Evolutionary conservation across 1,140 invertebrate species (phyloP).

Genomic region (Heterodera schachtii): DNA sequence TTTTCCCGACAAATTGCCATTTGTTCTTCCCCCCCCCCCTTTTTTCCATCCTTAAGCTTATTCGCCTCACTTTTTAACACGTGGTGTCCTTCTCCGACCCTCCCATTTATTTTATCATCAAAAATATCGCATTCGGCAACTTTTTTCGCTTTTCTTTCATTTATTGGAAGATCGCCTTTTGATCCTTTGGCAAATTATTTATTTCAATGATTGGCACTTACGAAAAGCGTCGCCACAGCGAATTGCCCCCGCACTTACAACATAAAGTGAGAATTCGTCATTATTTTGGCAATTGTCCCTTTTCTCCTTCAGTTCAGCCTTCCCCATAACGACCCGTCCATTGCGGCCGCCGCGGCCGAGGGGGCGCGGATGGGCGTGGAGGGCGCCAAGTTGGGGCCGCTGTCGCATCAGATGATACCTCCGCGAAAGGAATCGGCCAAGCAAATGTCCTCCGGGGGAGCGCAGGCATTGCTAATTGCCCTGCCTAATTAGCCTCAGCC

Average conservation of each 20-base stretch:
- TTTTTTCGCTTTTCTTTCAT: background rate
- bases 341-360: slow-evolving; percentile 9
- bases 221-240: background rate
- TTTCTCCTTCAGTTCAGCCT: slow-evolving; percentile 6
- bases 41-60: background rate
- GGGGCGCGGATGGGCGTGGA: slow-evolving; percentile 18
- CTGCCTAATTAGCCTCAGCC: background rate
- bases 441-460: slow-evolving; percentile 15
- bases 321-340: slow-evolving; percentile 22
- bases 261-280: background rate
- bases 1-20: background rate
- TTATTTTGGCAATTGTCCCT: background rate
- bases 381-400: background rate
- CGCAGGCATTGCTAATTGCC: slow-evolving; percentile 8
- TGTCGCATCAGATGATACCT: slow-evolving; percentile 6
- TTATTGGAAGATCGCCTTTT: background rate
- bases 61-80: background rate
- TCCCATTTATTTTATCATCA: background rate
- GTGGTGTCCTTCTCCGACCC: background rate
- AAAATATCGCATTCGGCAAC: background rate
- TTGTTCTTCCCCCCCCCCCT: background rate
- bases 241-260: background rate
- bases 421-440: slow-evolving; percentile 21
- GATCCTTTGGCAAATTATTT: background rate
- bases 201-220: background rate